Evolutionary conservation across 1,140 invertebrate genomes (phyloP).

Genomic region (Sesamia nonagrioides): DNA sequence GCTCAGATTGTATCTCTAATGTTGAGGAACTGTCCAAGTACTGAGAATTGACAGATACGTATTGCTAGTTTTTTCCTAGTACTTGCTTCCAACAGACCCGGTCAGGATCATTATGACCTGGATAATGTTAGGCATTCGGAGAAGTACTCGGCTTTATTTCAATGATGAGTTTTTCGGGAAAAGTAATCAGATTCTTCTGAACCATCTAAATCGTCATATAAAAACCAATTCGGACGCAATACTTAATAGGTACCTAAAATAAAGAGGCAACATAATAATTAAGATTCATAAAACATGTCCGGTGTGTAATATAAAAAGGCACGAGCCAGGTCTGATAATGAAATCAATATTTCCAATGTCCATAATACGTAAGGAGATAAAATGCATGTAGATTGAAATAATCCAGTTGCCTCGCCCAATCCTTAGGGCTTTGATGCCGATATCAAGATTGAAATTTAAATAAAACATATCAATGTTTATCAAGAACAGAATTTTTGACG

Average conservation of each 20-base stretch:
- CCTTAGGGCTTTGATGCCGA: conserved; percentile 51
- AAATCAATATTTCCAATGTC: conserved; percentile 34
- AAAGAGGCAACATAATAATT: not conserved
- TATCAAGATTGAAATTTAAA: conserved; percentile 41
- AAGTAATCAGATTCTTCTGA: not conserved
- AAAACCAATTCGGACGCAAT: not conserved
- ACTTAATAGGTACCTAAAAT: not conserved
- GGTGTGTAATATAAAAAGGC: conserved; percentile 10
- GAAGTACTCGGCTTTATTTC: not conserved
- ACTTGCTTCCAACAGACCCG: conserved; percentile 17
- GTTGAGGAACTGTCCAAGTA: conserved; percentile 53
- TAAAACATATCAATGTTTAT: conserved; percentile 12
- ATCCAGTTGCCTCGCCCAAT: conserved; percentile 49
- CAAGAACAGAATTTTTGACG: conserved; percentile 7
- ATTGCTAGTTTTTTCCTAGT: conserved; percentile 42
- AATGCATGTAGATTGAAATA: conserved; percentile 36
- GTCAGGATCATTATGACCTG: conserved; percentile 2
- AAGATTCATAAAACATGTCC: conserved; percentile 10
- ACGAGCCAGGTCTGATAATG: conserved; percentile 35
- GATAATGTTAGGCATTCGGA: conserved; percentile 9
- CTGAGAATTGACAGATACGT: conserved; percentile 57
- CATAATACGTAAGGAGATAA: conserved; percentile 27
- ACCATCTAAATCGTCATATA: not conserved
- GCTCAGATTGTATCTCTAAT: conserved; percentile 52
- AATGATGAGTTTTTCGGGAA: not conserved